A percentile compares a stretch with the other conserved stretches of the same genome.
Evolutionary conservation across 2,888 invertebrate genomes (phyloP).

Genomic region (Temnothorax ravouxi): DNA sequence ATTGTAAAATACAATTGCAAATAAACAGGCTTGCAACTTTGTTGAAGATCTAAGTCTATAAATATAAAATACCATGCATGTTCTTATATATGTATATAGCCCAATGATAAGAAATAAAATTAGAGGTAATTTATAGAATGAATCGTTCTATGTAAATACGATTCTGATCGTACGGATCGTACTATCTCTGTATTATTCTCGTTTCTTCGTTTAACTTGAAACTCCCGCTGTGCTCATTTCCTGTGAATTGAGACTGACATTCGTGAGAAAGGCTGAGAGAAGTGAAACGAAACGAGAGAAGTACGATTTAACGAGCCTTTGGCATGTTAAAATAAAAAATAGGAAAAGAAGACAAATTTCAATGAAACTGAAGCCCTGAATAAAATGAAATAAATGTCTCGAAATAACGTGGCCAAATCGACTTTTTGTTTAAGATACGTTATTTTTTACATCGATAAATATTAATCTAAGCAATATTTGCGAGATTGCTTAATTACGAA

Average conservation of each 20-base stretch:
- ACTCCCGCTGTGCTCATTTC: conserved; percentile 23
- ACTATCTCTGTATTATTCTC: background rate
- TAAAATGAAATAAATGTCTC: conserved; percentile 28
- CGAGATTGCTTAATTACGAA: background rate
- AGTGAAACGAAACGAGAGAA: conserved; percentile 33
- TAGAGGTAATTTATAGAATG: background rate
- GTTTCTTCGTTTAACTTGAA: conserved; percentile 25
- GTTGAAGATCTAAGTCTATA: background rate
- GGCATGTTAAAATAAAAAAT: conserved; percentile 39
- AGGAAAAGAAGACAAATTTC: conserved; percentile 24
- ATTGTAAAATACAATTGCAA: background rate
- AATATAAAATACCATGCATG: background rate
- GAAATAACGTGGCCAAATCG: background rate
- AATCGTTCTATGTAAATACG: background rate
- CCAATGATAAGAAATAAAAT: background rate
- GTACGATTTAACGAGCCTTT: conserved; percentile 48
- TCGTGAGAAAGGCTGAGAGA: conserved; percentile 17
- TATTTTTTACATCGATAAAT: conserved; percentile 9
- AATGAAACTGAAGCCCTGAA: background rate
- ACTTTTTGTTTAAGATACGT: background rate
- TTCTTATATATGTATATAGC: background rate
- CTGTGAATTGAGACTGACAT: conserved; percentile 27
- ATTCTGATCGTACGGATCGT: background rate
- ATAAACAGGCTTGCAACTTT: background rate
- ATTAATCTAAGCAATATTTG: background rate